Evolutionary conservation across 30 jellyfish, hydroid and myxozoan genomes (phyloP).

Genomic region (Phacellophora camtschatica): DNA sequence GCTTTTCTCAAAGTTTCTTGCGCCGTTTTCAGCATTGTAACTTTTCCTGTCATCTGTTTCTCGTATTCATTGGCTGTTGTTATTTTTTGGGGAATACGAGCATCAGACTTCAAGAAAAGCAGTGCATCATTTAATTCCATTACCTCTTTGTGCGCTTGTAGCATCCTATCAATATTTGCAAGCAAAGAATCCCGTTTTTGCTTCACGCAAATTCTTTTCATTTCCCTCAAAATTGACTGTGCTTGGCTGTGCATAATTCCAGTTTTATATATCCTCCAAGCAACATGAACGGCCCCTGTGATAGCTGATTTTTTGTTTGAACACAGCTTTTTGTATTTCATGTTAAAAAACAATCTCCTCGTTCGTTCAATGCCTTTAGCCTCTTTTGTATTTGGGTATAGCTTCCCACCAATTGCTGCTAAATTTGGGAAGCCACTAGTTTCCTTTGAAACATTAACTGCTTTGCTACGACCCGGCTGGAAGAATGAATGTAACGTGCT

Average conservation of each 20-base stretch:
- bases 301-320: no score
- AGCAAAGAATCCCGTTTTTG: background rate
- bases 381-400: no score
- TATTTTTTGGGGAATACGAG: background rate
- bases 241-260: background rate
- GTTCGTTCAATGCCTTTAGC: no score
- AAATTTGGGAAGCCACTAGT: no score
- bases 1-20: background rate
- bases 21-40: background rate
- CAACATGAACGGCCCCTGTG: no score
- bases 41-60: background rate
- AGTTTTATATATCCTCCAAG: no score
- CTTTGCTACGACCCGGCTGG: no score
- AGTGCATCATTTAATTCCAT: background rate
- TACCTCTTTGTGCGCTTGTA: background rate
- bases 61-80: background rate
- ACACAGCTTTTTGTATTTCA: no score
- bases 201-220: background rate
- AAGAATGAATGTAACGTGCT: no score
- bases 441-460: no score
- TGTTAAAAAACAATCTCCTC: no score
- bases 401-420: no score
- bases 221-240: background rate
- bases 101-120: background rate
- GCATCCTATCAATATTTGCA: background rate